Percentiles rank a stretch among this genome's conserved stretches.
Conservation (phyloP, 2,797 vertebrate genomes). For the Neoniphon sammara region DNA sequence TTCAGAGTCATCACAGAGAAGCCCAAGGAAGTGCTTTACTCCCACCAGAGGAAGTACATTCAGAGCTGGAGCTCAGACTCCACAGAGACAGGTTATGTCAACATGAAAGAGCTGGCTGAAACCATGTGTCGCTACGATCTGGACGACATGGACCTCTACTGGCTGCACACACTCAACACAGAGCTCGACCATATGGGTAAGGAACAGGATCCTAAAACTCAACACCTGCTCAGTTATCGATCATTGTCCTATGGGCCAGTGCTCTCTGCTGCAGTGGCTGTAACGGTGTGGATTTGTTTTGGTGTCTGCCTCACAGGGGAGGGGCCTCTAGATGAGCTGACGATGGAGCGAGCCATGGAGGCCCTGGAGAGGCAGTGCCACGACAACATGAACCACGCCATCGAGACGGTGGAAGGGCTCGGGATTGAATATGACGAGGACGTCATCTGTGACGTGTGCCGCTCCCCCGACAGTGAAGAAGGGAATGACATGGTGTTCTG, state of each 20-base stretch:
- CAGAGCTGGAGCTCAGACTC: constrained; percentile 88
- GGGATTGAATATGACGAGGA: constrained; percentile 99
- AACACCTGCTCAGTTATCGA: neutral
- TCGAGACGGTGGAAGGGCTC: constrained; percentile 95
- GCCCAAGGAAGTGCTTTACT: constrained; percentile 89
- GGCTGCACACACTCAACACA: constrained; percentile 91
- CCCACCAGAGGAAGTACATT: constrained; percentile 92
- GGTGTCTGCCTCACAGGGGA: constrained; percentile 82
- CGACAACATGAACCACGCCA: constrained; percentile 97
- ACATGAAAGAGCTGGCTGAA: constrained; percentile 93
- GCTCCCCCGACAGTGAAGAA: constrained; percentile 97
- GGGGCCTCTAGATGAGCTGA: constrained; percentile 88
- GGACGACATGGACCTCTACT: constrained; percentile 95
- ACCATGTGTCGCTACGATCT: constrained; percentile 96
- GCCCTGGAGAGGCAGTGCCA: constrained; percentile 94
- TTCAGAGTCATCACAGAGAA: constrained; percentile 88
- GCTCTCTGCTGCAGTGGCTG: neutral
- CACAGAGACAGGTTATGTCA: constrained; percentile 90
- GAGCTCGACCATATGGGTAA: constrained; percentile 93
- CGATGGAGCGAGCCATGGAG: constrained; percentile 94
- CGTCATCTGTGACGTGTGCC: constrained; percentile 97
- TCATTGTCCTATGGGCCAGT: neutral
- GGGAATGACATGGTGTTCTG: constrained; percentile 99
- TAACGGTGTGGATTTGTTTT: neutral
- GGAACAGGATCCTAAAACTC: constrained; percentile 5